Evolutionary conservation across 2,797 vertebrate genomes (phyloP).

Genomic region (Neosilurus hyrtlii): DNA sequence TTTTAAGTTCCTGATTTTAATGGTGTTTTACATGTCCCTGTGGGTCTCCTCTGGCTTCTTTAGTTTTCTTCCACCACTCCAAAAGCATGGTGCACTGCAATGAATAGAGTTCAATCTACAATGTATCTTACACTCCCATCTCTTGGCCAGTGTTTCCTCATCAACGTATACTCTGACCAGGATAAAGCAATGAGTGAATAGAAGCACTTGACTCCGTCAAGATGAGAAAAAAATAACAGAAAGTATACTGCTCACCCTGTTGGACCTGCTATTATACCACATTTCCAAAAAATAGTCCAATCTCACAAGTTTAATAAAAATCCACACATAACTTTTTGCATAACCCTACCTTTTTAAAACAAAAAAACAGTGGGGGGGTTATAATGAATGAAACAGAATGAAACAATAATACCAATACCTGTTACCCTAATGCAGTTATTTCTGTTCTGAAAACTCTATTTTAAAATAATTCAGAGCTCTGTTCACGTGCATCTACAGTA

Average conservation of each 20-base stretch:
- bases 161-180: not conserved
- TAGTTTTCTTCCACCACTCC: not conserved
- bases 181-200: not conserved
- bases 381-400: not conserved
- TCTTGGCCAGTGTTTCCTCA: not conserved
- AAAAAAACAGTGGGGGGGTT: too few species aligned
- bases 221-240: too few species aligned
- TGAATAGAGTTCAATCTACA: not conserved
- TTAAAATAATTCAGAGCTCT: not conserved
- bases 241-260: too few species aligned
- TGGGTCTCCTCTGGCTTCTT: not conserved
- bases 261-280: too few species aligned
- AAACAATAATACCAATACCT: not conserved
- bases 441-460: not conserved
- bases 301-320: too few species aligned
- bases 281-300: too few species aligned
- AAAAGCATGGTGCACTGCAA: not conserved
- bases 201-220: too few species aligned
- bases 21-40: not conserved
- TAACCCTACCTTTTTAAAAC: too few species aligned
- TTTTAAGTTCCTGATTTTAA: not conserved
- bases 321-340: too few species aligned
- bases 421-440: not conserved
- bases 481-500: not conserved
- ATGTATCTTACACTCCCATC: not conserved